Base-by-base conservation (phyloP, 2,888 invertebrate genomes). In the Mesoligia furuncula region DNA sequence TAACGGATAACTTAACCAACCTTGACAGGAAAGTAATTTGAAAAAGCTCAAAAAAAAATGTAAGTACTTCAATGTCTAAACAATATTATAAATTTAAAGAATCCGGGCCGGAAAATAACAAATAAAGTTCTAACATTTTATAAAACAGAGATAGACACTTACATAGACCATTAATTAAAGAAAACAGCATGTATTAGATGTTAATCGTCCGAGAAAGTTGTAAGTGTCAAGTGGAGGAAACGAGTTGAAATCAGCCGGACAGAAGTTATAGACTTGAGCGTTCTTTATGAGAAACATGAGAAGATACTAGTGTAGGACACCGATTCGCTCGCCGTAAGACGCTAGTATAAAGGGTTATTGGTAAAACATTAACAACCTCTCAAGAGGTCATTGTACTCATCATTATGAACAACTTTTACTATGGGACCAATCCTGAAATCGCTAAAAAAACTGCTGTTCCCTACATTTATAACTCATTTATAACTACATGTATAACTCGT, bases 171-270 rank as follows among this genome's bases (percentile, higher is more conserved):
- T 81, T 71, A 67, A 81, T 84, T 84, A 78, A 81, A 84, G 75
- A 78, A 84, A 81, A 78, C 81, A 81, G 59, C 61, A 71, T 78
- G 69, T 84, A 81, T 84, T 74, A 66, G 70, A 84, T 84, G 73
- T 70, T 81, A 84, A 84, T 84, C 81, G 72, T 70, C 1, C 51
- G 69, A 70, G 84, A 84, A 84, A 84, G 84, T 51, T 78, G 84
- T 81, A 67, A 73, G 78, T 78, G 81, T 84, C 81, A 84, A 83
- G 70, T 36, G 17, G 27, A 75, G 81, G 81, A 78, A 84, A 78
- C 84, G 66, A 27, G 72, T 81, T 75, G 73, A 84, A 78, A 84
- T 81, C 69, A 39, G 45, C 51, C 36, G 45, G 72, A 81, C 77
- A 75, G 70, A 78, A 75, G 72, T 73, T 84, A 66, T 27, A 64